Evolutionary conservation across 2,888 invertebrate species (phyloP).

Genomic region (Napeogenes sylphis): DNA sequence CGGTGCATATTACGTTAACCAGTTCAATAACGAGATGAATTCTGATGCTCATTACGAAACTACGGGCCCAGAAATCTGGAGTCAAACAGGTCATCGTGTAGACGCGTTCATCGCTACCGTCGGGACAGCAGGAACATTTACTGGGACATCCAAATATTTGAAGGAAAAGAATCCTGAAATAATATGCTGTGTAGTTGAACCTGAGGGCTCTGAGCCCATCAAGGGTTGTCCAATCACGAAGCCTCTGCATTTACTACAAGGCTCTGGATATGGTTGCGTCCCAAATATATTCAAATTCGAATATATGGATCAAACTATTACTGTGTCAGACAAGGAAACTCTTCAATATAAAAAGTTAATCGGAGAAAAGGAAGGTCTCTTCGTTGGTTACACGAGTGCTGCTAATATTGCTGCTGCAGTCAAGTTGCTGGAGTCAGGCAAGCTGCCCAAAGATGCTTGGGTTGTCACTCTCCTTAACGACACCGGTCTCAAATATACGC

Average conservation of each 20-base stretch:
- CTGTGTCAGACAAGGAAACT: constrained; percentile 63
- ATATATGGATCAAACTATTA: constrained; percentile 59
- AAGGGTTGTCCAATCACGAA: constrained; percentile 62
- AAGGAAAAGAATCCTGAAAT: constrained; percentile 61
- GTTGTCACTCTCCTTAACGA: constrained; percentile 65
- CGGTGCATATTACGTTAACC: constrained; percentile 63
- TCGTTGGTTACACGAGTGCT: constrained; percentile 68
- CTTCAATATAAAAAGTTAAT: constrained; percentile 55
- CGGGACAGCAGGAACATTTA: constrained; percentile 66
- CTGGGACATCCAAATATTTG: constrained; percentile 59
- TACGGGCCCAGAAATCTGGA: constrained; percentile 72
- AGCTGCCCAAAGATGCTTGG: constrained; percentile 60
- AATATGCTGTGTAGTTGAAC: constrained; percentile 63
- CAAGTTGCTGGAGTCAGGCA: constrained; percentile 58
- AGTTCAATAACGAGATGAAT: constrained; percentile 60
- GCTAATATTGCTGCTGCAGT: constrained; percentile 70
- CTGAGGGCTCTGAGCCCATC: constrained; percentile 62
- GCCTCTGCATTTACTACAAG: constrained; percentile 66
- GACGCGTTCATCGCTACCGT: constrained; percentile 66
- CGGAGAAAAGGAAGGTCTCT: constrained; percentile 65
- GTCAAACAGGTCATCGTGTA: constrained; percentile 62
- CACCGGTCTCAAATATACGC: constrained; percentile 65
- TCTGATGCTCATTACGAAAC: constrained; percentile 58
- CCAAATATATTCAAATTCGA: constrained; percentile 63
- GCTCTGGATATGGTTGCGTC: constrained; percentile 66